These are phyloP conservation scores for Apamea anceps DNA, from an alignment of 2,888 invertebrate species.

Conservation along the genomic window DNA sequence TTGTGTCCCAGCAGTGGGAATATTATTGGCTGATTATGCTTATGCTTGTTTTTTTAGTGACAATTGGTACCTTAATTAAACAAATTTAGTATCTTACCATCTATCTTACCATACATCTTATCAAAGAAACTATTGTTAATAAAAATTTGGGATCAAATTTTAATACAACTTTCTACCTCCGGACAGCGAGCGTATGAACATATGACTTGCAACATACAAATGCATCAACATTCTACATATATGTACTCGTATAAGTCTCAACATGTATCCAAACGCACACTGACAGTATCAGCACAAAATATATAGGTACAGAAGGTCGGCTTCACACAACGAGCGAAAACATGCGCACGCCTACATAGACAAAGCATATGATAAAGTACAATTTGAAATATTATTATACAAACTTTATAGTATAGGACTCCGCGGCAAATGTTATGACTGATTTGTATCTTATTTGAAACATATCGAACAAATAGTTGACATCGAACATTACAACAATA, in stretches of 20 bases:
- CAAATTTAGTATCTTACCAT: too few species aligned
- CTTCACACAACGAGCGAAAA: not conserved
- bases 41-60: not conserved
- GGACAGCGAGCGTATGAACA: not conserved
- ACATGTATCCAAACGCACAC: not conserved
- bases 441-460: too few species aligned
- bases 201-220: not conserved
- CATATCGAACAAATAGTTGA: too few species aligned
- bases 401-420: too few species aligned
- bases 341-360: not conserved
- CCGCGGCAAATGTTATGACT: too few species aligned
- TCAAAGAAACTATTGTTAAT: not conserved
- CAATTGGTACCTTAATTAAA: not conserved
- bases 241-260: not conserved
- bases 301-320: not conserved
- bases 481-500: too few species aligned
- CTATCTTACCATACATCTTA: too few species aligned
- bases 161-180: not conserved
- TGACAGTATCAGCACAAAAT: not conserved
- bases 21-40: too few species aligned
- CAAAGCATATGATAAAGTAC: too few species aligned
- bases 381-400: too few species aligned
- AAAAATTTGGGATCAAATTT: not conserved
- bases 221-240: not conserved
- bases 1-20: too few species aligned